Base-by-base conservation (phyloP, 2,113 vertebrate genomes). In the Pitta sordida region DNA sequence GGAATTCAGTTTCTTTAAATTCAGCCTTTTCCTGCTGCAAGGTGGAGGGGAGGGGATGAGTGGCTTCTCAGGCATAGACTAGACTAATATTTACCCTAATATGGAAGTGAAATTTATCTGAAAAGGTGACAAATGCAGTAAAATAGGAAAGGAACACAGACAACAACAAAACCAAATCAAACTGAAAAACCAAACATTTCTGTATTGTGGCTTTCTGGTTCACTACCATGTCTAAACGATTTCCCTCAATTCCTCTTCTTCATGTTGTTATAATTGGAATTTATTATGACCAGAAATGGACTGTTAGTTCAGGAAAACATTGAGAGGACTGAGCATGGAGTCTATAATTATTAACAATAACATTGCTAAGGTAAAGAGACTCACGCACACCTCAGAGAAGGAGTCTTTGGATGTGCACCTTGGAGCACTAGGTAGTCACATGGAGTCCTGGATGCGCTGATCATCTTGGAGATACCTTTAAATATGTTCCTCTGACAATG, bases 401-500 rank as follows among this genome's bases (percentile, higher is more conserved):
- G 32, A 53, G 15, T 16, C n/a, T 10, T 14, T 75, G 52, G 16
- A 14, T 30, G n/a, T 4, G 19, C 18, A 74, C 8, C 3, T 9
- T 10, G 10, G 10, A 51, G 19, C 29, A 22, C 20, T 12, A 29
- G 27, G 9, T 12, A 69, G 6, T n/a, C n/a, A 43, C 13, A 24
- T 7, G 6, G 12, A 29, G 15, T 15, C 18, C 48, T 81, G 20
- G 12, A 18, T n/a, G n/a, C n/a, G 0, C 11, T 13, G 18, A 8
- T 60, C 7, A 4, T 21, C 10, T 37, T 53, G 30, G 51, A 74
- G 19, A n/a, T 6, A 14, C 0, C 4, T 75, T 49, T 85, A 49
- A 58, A 70, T 15, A 7, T 0, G 0, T 29, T 85, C 15, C 18
- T 4, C 6, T 27, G 10, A 22, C 0, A 43, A 39, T 27, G 9